Base-by-base conservation (phyloP, 2,888 invertebrate species). In the Drosophila trichaetosa region DNA sequence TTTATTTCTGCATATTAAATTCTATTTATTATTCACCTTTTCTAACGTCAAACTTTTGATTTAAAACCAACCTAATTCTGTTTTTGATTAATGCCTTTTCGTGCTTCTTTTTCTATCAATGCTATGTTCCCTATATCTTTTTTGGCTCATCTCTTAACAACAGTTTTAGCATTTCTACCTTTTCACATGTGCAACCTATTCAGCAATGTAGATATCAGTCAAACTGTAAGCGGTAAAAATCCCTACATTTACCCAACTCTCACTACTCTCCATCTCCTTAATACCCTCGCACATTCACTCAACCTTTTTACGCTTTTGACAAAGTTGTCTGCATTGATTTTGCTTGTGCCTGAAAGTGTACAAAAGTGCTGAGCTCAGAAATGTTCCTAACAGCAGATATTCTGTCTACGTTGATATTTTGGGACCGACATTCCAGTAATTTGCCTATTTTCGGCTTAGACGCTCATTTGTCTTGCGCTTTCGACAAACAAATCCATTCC, bases 361-460 rank as follows among this genome's bases (percentile, higher is more conserved):
- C 38, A 64, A 82, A 73, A 68, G 57, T 68, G 73, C 63, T 74
- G 64, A 82, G 74, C 84, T 72, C 61, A 52, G 48, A 73, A 70
- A 77, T 79, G 69, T 82, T 76, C 63, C 69, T 27, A 49, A 59
- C 40, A 48, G 51, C 57, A 5, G 29, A 21, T 38, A 36, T 33
- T 40, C 31, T 34, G 36, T 54, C 58, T 54, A 64, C 63, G 64
- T 82, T 84, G 79, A 74, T 71, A 76, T 61, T 54, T 65, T 53
- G 54, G 40, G 51, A 57, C 57, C 46, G 52, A 65, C 62, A 64
- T 62, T 51, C 72, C 40, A 75, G 64, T 83, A 83, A 85, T 85
- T 81, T 83, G 77, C 70, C 82, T 76, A 87, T 85, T 86, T 85
- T 69, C 52, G 68, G 71, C 82, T 87, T 77, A 83, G 82, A 65